Evolutionary conservation across 2,888 invertebrate genomes (phyloP).

Genomic region (Synanthedon andrenaeformis): DNA sequence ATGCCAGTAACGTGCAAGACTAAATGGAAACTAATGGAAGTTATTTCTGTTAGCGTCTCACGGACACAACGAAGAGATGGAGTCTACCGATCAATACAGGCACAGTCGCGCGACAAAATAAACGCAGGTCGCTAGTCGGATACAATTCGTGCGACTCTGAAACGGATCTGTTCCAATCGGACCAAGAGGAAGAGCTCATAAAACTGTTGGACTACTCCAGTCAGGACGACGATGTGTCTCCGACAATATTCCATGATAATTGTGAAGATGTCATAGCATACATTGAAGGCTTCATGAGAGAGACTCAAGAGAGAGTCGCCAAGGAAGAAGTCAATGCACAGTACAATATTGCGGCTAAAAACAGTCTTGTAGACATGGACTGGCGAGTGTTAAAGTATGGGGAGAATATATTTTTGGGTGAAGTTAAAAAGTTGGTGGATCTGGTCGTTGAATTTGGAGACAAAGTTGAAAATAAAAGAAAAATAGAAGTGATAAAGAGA

Average conservation of each 20-base stretch:
- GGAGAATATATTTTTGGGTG: conserved; percentile 58
- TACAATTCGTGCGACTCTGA: conserved; percentile 73
- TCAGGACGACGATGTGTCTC: conserved; percentile 71
- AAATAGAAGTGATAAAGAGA: conserved; percentile 29
- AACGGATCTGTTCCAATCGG: conserved; percentile 81
- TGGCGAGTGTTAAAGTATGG: conserved; percentile 63
- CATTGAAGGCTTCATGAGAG: conserved; percentile 42
- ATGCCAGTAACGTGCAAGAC: not conserved
- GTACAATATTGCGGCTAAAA: conserved; percentile 49
- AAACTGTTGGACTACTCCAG: conserved; percentile 78
- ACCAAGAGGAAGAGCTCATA: conserved; percentile 82
- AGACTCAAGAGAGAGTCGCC: conserved; percentile 21
- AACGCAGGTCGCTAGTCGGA: conserved; percentile 31
- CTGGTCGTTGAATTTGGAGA: conserved; percentile 34
- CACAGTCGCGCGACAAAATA: conserved; percentile 31
- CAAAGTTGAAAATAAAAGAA: conserved; percentile 33
- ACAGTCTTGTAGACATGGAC: conserved; percentile 57
- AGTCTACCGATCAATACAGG: conserved; percentile 48
- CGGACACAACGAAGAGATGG: conserved; percentile 55
- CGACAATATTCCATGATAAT: conserved; percentile 55
- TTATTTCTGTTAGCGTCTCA: conserved; percentile 47
- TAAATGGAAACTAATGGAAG: not conserved
- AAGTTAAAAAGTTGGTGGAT: conserved; percentile 52
- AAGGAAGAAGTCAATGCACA: conserved; percentile 45
- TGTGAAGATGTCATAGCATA: conserved; percentile 55